Conservation (phyloP, 1,140 invertebrate species). For the Sminthurinus signatus region DNA sequence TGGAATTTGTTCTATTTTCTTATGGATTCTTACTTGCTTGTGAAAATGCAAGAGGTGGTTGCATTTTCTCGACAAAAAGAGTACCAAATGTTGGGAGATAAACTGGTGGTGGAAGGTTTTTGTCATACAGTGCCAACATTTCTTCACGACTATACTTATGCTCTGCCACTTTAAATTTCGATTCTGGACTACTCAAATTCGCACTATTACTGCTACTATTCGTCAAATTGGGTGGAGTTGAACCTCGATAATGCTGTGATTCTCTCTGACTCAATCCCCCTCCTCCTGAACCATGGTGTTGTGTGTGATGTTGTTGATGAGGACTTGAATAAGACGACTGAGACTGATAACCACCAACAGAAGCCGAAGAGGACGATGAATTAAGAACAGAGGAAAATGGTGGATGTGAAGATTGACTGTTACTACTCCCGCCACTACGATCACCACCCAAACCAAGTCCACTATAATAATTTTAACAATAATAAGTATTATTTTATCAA, state of each 20-base stretch:
- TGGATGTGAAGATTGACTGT: background rate
- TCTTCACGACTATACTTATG: constrained; percentile 78
- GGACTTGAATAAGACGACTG: background rate
- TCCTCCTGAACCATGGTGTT: no score
- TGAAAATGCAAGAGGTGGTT: constrained; percentile 67
- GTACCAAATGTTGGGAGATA: constrained; percentile 57
- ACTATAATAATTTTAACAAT: background rate
- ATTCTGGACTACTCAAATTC: background rate
- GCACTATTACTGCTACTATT: constrained; percentile 22
- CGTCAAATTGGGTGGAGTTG: no score
- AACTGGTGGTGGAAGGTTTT: constrained; percentile 59
- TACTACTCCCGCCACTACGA: background rate
- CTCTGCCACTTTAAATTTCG: constrained; percentile 60
- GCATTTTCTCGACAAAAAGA: constrained; percentile 66
- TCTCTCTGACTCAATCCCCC: no score
- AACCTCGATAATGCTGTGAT: no score
- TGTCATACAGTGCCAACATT: constrained; percentile 75
- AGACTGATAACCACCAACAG: no score
- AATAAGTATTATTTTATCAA: no score
- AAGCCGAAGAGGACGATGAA: constrained; percentile 5
- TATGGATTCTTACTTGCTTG: constrained; percentile 68
- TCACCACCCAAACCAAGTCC: constrained; percentile 7
- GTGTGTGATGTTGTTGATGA: constrained; percentile 20
- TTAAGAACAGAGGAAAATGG: background rate
- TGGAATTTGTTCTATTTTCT: no score